A percentile compares a stretch with the other conserved stretches of the same genome.
Evolutionary conservation across 2,797 vertebrate species (phyloP).

Genomic region (Semaprochilodus insignis): DNA sequence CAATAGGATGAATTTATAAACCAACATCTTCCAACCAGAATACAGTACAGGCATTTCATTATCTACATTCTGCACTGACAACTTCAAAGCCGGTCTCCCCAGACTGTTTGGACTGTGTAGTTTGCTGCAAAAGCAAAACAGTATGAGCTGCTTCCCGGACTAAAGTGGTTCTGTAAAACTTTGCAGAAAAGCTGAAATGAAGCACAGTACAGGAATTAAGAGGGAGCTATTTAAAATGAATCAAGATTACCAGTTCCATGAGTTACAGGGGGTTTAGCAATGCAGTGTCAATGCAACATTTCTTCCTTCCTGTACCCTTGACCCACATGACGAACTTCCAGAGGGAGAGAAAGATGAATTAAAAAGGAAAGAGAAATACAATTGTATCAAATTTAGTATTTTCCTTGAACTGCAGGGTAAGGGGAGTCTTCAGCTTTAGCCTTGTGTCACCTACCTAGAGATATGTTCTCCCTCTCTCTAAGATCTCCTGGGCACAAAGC

Average conservation of each 20-base stretch:
- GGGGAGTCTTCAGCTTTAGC: conserved; percentile 64
- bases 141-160: neutral
- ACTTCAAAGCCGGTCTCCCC: conserved; percentile 1
- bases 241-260: conserved; percentile 3
- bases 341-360: conserved; percentile 62
- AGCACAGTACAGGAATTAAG: neutral
- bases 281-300: conserved; percentile 43
- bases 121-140: conserved; percentile 14
- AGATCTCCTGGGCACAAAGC: conserved; percentile 57
- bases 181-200: neutral
- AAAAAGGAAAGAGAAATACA: conserved; percentile 73
- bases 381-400: conserved; percentile 82
- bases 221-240: neutral
- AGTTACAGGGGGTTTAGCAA: conserved; percentile 53
- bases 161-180: conserved; percentile 41
- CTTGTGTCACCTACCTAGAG: conserved; percentile 57
- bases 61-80: conserved; percentile 19
- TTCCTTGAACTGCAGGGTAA: conserved; percentile 78
- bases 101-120: neutral
- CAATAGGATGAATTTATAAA: conserved; percentile 7
- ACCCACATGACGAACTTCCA: conserved; percentile 78
- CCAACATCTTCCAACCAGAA: neutral
- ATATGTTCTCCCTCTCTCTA: conserved; percentile 55
- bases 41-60: neutral
- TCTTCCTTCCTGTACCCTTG: conserved; percentile 73